A percentile compares a stretch with the other conserved stretches of the same genome.
Conservation (phyloP, 2,888 invertebrate species). For the Sminthurinus aureus region DNA sequence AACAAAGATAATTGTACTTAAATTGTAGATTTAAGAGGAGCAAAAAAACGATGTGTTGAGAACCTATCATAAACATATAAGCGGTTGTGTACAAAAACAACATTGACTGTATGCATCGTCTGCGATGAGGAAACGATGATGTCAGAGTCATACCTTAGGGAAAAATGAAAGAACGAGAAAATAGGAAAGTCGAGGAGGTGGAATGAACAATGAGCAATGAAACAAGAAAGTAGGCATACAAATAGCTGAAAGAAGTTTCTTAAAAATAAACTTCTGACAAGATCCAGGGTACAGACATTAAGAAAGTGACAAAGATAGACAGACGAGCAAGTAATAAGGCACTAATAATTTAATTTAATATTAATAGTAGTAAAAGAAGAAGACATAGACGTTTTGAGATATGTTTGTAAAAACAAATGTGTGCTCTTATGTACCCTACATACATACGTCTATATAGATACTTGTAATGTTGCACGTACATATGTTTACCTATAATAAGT, state of each 20-base stretch:
- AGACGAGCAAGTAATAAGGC: neutral
- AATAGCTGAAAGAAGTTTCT: neutral
- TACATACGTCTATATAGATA: neutral
- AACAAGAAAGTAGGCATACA: neutral
- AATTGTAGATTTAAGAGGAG: too few species aligned
- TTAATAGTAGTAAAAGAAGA: neutral
- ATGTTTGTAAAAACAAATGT: neutral
- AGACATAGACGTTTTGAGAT: neutral
- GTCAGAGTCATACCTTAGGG: neutral
- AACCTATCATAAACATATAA: neutral
- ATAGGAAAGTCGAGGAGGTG: neutral
- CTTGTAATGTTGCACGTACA: neutral
- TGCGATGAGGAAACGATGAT: neutral
- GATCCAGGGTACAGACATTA: neutral
- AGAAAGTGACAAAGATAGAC: constrained; percentile 1
- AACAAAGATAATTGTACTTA: too few species aligned
- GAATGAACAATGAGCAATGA: constrained; percentile 1
- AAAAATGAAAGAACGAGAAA: neutral
- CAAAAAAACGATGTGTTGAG: neutral
- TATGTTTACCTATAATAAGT: neutral
- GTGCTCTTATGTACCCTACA: too few species aligned
- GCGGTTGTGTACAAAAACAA: neutral
- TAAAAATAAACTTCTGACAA: neutral
- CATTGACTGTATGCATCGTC: neutral
- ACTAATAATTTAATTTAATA: neutral